Evolutionary conservation across 1,140 invertebrate species (phyloP).

Genomic region (Drosophila repleta): DNA sequence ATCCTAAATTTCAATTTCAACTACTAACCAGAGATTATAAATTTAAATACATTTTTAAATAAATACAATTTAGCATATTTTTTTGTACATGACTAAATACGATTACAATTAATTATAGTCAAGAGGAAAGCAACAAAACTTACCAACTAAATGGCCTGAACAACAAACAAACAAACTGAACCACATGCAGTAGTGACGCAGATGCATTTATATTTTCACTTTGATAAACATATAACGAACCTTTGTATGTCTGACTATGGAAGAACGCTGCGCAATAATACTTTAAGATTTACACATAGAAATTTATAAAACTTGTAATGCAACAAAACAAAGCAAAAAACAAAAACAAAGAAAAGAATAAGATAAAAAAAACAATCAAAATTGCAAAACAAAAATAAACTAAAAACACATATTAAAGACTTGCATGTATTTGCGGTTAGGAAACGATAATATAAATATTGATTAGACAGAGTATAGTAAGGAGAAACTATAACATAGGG

Average conservation of each 20-base stretch:
- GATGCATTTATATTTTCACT: slow-evolving; percentile 79
- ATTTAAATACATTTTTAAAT: slow-evolving; percentile 72
- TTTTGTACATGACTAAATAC: slow-evolving; percentile 67
- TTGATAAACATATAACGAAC: slow-evolving; percentile 62
- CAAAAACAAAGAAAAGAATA: slow-evolving; percentile 36
- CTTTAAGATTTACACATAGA: slow-evolving; percentile 77
- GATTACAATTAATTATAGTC: slow-evolving; percentile 26
- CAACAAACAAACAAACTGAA: slow-evolving; percentile 25
- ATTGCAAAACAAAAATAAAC: slow-evolving; percentile 58
- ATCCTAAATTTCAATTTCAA: slow-evolving; percentile 71
- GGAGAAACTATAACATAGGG: too few relatives aligned
- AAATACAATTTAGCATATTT: slow-evolving; percentile 68
- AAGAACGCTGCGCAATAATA: slow-evolving; percentile 71
- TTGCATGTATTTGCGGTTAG: slow-evolving; percentile 37
- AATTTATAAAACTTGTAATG: slow-evolving; percentile 74
- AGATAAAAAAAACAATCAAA: slow-evolving; percentile 28
- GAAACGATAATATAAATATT: too few relatives aligned
- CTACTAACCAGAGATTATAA: slow-evolving; percentile 75
- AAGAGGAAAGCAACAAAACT: too few relatives aligned
- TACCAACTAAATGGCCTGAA: slow-evolving; percentile 53
- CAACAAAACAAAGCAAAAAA: slow-evolving; percentile 49
- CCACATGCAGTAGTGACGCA: slow-evolving; percentile 57
- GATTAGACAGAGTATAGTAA: too few relatives aligned
- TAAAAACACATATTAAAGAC: slow-evolving; percentile 44
- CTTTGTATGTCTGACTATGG: slow-evolving; percentile 44